Conservation (phyloP, 2,113 vertebrate genomes). For the Chaetops frenatus region DNA sequence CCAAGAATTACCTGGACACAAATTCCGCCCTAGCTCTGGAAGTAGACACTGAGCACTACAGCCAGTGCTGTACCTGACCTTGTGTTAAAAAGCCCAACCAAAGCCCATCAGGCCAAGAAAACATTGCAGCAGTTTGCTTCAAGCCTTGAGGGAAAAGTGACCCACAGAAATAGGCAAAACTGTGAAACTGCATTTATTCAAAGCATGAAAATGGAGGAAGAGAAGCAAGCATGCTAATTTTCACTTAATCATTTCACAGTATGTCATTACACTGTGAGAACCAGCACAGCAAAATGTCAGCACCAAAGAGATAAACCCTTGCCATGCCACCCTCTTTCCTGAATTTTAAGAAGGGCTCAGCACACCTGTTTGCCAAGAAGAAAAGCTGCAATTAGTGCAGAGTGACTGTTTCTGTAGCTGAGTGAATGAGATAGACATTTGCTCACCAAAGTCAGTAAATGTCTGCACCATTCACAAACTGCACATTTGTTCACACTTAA, state of each 20-base stretch:
- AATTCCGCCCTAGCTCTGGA: not conserved
- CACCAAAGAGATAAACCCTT: not conserved
- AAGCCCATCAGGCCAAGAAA: not conserved
- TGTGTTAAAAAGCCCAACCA: not conserved
- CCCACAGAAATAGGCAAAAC: not conserved
- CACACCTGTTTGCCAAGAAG: not conserved
- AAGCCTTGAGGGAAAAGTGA: not conserved
- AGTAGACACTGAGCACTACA: not conserved
- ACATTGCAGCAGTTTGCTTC: not conserved
- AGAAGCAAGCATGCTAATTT: not conserved
- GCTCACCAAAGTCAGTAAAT: not conserved
- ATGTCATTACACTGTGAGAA: not conserved
- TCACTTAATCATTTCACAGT: not conserved
- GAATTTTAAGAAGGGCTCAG: not conserved
- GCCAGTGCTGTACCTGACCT: not conserved
- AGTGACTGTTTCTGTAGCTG: not conserved
- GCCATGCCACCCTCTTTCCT: not conserved
- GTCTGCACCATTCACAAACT: not conserved
- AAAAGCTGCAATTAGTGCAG: not conserved
- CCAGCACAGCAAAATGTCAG: not conserved
- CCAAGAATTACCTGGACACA: not conserved
- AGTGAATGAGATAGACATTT: not conserved
- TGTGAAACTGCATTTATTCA: not conserved
- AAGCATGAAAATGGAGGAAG: not conserved
- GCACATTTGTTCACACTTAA: slow-evolving; percentile 7